A percentile compares a stretch with the other conserved stretches of the same genome.
These are phyloP conservation scores for Cichladusa arquata DNA, from an alignment of 2,113 vertebrate species.

Conservation along the genomic window DNA sequence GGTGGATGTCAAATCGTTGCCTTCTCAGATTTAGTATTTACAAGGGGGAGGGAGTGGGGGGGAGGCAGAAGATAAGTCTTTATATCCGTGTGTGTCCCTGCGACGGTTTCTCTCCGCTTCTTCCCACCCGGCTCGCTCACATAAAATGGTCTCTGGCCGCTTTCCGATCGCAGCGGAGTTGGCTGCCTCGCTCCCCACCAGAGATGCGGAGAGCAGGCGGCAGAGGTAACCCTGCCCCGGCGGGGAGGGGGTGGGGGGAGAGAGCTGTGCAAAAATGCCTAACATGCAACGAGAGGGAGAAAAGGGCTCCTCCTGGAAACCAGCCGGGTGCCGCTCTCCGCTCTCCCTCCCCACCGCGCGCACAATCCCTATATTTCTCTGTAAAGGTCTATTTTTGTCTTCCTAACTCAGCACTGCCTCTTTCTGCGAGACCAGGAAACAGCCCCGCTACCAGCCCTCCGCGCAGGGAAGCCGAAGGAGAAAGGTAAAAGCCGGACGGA, in stretches of 20 bases:
- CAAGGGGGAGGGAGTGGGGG: not conserved
- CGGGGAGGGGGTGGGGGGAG: constrained; percentile 49
- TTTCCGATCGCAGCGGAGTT: constrained; percentile 12
- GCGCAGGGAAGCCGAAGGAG: constrained; percentile 4
- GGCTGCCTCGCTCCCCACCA: constrained; percentile 7
- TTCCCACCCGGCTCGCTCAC: constrained; percentile 66
- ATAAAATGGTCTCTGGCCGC: constrained; percentile 66
- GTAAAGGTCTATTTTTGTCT: constrained; percentile 85
- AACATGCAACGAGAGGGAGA: constrained; percentile 57
- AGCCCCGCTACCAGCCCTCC: constrained; percentile 33
- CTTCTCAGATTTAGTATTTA: constrained; percentile 11
- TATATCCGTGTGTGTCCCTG: constrained; percentile 51
- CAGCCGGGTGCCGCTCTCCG: constrained; percentile 74
- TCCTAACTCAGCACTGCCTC: constrained; percentile 90
- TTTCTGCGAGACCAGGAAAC: constrained; percentile 86
- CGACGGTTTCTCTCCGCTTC: constrained; percentile 19
- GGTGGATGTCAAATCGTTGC: constrained; percentile 38
- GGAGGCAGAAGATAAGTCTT: constrained; percentile 17
- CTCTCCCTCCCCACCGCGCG: constrained; percentile 72
- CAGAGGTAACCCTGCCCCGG: constrained; percentile 16
- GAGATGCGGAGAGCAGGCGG: constrained; percentile 47
- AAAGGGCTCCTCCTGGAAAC: constrained; percentile 79
- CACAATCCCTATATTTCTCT: constrained; percentile 79
- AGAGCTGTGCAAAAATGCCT: constrained; percentile 61
- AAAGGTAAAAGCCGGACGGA: constrained; percentile 33